Evolutionary conservation across 2,888 invertebrate genomes (phyloP), one percentile per base, ranked within the genome.

Genomic region (Lochmaea capreae): DNA sequence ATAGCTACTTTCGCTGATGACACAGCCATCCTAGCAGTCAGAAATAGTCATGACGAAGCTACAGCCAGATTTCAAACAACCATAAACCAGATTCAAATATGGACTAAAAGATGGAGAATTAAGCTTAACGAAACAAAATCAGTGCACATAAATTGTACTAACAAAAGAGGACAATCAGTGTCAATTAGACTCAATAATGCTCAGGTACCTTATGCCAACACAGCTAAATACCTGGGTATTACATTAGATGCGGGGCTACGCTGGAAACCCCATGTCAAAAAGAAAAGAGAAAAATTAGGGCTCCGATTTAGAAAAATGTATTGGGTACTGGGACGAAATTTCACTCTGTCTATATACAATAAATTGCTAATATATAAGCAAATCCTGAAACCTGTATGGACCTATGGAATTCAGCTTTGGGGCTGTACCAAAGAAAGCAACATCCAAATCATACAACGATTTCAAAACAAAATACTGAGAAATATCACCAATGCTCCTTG

Each of bases 181-280:
- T n/a, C 33, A 11, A 16, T 61, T 10, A 61, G 61, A 61, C 22
- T 26, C n/a, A 77, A 73, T 18, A 67, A 69, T 63, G 67, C 18
- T 18, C 66, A 58, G n/a, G 58, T 73, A 33, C 73, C 76, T 58
- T 74, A 67, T 67, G 65, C 72, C 18, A 71, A 72, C 57, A 57
- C 67, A 70, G 72, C 76, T 54, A 74, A 76, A 70, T 77, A 77
- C 66, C 49, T 77, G 65, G 76, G 76, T 65, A 68, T 72, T 26
- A 76, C 76, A 16, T 22, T 72, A 11, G 72, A 72, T 22, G 65
- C 62, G 8, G 71, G 61, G 58, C 62, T 74, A 14, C 52, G 71
- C 16, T 76, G 66, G 76, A 76, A 66, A 66, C 65, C 52, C 22
- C 75, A 73, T 43, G 62, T 76, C n/a, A 77, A 76, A 72, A 75